Conservation (phyloP, 1,140 invertebrate species). For the Aplysia californica region DNA sequence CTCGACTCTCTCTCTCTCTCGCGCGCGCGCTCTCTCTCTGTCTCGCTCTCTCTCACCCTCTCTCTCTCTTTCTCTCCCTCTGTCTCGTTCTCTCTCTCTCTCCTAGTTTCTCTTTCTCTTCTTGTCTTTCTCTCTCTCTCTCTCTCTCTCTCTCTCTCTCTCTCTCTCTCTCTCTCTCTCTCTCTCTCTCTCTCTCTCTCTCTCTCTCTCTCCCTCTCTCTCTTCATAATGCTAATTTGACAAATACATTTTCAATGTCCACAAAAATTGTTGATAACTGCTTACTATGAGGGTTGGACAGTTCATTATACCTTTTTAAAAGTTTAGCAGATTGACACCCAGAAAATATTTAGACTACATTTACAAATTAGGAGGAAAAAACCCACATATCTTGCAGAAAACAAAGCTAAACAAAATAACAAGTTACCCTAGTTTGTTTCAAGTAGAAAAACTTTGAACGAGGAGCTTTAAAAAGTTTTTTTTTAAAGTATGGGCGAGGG, state of each 20-base stretch:
- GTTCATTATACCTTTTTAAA: background rate
- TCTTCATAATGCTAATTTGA: background rate
- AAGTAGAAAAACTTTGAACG: too few relatives aligned
- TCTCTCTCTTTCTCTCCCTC: constrained; percentile 18
- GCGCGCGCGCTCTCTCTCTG: background rate
- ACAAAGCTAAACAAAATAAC: too few relatives aligned
- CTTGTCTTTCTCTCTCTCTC: too few relatives aligned
- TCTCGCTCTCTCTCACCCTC: background rate
- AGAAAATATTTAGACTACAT: background rate
- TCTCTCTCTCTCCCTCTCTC: too few relatives aligned
- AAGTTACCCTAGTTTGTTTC: too few relatives aligned
- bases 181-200: background rate
- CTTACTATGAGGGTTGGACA: background rate
- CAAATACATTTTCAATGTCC: background rate
- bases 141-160: background rate
- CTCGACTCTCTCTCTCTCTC: background rate
- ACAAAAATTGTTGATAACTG: background rate
- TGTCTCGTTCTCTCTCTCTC: background rate
- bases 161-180: background rate
- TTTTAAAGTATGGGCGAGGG: too few relatives aligned
- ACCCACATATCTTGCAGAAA: too few relatives aligned
- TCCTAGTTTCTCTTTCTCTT: background rate
- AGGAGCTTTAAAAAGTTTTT: too few relatives aligned
- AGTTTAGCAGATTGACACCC: background rate
- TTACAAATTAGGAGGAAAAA: too few relatives aligned